A percentile compares a stretch with the other conserved stretches of the same genome.
These are phyloP conservation scores for Blera fallax DNA, from an alignment of 2,888 invertebrate species.

Conservation along the genomic window DNA sequence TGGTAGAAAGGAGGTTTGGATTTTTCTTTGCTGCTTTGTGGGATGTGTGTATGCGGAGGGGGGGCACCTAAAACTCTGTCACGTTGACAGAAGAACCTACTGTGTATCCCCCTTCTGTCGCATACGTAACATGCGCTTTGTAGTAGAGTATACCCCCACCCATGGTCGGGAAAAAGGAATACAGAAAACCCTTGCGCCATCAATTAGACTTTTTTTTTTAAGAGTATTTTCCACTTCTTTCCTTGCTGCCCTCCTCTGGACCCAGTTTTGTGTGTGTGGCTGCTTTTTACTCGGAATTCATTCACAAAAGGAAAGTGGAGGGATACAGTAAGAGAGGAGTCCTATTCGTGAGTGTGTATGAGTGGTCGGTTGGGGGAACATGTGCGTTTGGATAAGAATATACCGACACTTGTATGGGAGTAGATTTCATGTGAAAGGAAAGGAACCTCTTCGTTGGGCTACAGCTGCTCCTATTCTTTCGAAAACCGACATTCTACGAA, in stretches of 20 bases:
- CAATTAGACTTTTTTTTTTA: not conserved
- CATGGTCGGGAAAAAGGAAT: not conserved
- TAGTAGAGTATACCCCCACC: not conserved
- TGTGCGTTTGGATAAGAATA: not conserved
- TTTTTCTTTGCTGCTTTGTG: constrained; percentile 1
- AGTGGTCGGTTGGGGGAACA: not conserved
- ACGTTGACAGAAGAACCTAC: constrained; percentile 42
- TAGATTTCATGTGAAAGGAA: not conserved
- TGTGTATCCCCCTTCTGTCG: not conserved
- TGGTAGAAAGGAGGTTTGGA: constrained; percentile 23
- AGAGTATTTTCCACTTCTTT: not conserved
- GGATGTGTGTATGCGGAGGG: not conserved
- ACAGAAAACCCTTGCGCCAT: not conserved
- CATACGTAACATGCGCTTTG: constrained; percentile 34
- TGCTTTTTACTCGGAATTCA: constrained; percentile 58
- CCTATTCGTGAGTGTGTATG: not conserved
- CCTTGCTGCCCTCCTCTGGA: not conserved
- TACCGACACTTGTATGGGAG: not conserved
- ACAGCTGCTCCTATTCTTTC: not conserved
- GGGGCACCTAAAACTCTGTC: constrained; percentile 41
- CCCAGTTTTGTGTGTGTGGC: not conserved
- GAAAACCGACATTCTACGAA: not conserved
- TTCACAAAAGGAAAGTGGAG: constrained; percentile 43
- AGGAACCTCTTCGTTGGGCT: not conserved
- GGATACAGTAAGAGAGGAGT: not conserved